A percentile compares a stretch with the other conserved stretches of the same genome.
Evolutionary conservation across 23 tunicate species (phyloP).

Genomic region (Halocynthia roretzi): DNA sequence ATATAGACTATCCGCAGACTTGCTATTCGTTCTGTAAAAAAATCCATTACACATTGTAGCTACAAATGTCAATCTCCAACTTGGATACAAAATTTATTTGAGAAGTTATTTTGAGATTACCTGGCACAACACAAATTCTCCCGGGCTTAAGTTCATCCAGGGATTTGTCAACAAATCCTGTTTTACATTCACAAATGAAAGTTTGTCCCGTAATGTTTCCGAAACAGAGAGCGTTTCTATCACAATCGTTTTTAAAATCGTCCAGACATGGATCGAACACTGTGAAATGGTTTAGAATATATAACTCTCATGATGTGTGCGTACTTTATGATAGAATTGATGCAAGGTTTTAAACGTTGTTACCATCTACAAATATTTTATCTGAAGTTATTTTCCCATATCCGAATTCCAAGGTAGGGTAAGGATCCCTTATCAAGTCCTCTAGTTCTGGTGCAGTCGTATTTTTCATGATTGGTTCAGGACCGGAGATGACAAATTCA

Average conservation of each 20-base stretch:
- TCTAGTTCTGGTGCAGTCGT: neutral
- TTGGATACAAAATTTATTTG: neutral
- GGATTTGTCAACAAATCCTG: slow-evolving; percentile 35
- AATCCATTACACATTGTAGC: neutral
- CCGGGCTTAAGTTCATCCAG: slow-evolving; percentile 27
- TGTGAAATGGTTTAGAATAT: neutral
- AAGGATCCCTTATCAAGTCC: neutral
- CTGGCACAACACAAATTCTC: slow-evolving; percentile 22
- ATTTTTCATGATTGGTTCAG: too few species aligned
- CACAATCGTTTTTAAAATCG: slow-evolving; percentile 29
- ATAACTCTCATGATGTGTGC: neutral
- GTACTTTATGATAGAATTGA: neutral
- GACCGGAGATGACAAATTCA: neutral
- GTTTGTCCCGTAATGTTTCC: slow-evolving; percentile 35
- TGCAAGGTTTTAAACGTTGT: neutral
- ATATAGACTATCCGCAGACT: slow-evolving; percentile 38
- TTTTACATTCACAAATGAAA: slow-evolving; percentile 46
- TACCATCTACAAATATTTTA: slow-evolving; percentile 43
- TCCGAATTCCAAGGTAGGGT: neutral
- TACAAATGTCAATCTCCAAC: slow-evolving; percentile 4
- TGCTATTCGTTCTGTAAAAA: slow-evolving; percentile 31
- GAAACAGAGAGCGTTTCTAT: slow-evolving; percentile 34
- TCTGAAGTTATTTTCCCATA: slow-evolving; percentile 24
- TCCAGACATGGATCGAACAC: slow-evolving; percentile 49
- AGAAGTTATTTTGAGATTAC: slow-evolving; percentile 1